Conservation (phyloP, 2,888 invertebrate genomes). For the Cantharis rufa region DNA sequence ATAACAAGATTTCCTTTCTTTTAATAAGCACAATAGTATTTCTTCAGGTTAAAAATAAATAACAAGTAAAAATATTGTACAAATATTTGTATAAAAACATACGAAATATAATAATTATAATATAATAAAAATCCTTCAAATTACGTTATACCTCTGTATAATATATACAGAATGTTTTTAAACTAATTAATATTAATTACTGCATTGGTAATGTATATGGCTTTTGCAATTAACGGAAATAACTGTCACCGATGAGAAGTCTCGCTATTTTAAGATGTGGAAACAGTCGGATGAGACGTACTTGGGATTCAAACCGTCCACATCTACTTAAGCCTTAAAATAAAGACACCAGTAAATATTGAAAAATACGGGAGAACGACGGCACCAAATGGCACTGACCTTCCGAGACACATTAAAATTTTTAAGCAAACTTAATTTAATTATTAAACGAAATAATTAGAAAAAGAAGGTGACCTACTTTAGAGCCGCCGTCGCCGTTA, state of each 20-base stretch:
- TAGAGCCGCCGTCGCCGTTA: not conserved
- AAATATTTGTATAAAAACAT: constrained; percentile 53
- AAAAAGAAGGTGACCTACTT: not conserved
- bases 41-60: constrained; percentile 51
- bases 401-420: not conserved
- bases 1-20: constrained; percentile 40
- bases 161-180: constrained; percentile 50
- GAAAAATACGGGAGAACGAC: not conserved
- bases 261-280: constrained; percentile 45
- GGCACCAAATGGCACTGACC: not conserved
- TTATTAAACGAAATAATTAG: not conserved
- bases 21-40: constrained; percentile 48
- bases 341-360: constrained; percentile 40
- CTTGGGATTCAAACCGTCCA: constrained; percentile 41
- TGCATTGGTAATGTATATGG: constrained; percentile 41
- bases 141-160: constrained; percentile 50
- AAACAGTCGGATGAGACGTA: constrained; percentile 40
- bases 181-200: constrained; percentile 45
- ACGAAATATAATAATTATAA: constrained; percentile 50
- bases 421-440: not conserved
- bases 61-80: constrained; percentile 55
- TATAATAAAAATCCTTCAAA: constrained; percentile 42
- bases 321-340: constrained; percentile 44
- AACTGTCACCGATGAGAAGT: constrained; percentile 48
- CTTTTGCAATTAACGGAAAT: constrained; percentile 39